phyloP scores from a whole-genome alignment of 1,140 invertebrate species.

The Zaprionus capensis region DNA sequence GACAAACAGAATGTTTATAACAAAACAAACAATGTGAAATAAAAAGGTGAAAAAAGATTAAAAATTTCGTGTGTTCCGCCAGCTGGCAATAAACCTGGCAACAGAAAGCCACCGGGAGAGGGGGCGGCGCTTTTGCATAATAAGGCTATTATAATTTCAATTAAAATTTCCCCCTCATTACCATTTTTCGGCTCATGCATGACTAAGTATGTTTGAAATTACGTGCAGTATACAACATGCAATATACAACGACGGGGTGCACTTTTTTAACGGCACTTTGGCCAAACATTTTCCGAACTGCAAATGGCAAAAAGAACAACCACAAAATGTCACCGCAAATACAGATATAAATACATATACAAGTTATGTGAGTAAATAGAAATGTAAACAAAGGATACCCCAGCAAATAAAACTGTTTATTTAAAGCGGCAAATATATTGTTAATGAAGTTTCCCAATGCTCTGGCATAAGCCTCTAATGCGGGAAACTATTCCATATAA shows the following conservation, averaged over 20 bases:
- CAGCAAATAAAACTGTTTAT: slow-evolving; percentile 14
- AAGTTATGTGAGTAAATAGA: slow-evolving; percentile 39
- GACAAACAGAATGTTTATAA: slow-evolving; percentile 25
- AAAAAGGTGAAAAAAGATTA: slow-evolving; percentile 47
- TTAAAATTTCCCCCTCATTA: slow-evolving; percentile 66
- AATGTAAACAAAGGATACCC: slow-evolving; percentile 13
- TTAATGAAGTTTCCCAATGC: slow-evolving; percentile 21
- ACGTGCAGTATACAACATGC: slow-evolving; percentile 20
- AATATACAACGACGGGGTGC: slow-evolving; percentile 10
- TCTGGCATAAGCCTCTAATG: background rate
- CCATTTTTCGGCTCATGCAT: slow-evolving; percentile 51
- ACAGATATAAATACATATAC: background rate
- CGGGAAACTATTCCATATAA: background rate
- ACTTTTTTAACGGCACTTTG: background rate
- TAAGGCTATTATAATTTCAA: slow-evolving; percentile 80
- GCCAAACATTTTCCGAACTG: slow-evolving; percentile 8
- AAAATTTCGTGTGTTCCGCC: slow-evolving; percentile 43
- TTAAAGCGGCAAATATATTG: slow-evolving; percentile 2
- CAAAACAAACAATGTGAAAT: slow-evolving; percentile 37
- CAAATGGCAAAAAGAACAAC: slow-evolving; percentile 8
- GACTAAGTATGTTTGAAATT: slow-evolving; percentile 61
- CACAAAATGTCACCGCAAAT: slow-evolving; percentile 4
- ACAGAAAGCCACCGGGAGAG: background rate
- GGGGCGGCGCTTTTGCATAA: slow-evolving; percentile 61
- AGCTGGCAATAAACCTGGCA: background rate